These are phyloP conservation scores for Zeuzera pyrina DNA, from an alignment of 2,888 invertebrate genomes.

Conservation along the genomic window DNA sequence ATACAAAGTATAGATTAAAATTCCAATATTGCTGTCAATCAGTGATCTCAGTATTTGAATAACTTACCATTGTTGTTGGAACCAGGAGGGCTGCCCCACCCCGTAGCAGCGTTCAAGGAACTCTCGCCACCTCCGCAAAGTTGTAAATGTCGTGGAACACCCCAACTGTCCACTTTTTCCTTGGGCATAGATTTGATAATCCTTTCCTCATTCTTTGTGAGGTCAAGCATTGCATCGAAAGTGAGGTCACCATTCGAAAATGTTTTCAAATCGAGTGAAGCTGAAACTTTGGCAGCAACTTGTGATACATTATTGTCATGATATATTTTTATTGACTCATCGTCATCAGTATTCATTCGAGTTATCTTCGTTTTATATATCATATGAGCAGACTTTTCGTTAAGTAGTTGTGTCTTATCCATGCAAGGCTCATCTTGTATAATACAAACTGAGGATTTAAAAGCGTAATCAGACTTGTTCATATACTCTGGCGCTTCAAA, in stretches of 20 bases:
- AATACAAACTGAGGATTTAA: conserved; percentile 74
- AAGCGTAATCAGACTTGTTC: conserved; percentile 76
- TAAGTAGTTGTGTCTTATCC: conserved; percentile 52
- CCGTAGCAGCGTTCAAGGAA: conserved; percentile 83
- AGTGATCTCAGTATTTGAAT: conserved; percentile 4
- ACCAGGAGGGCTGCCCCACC: conserved; percentile 84
- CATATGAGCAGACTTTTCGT: conserved; percentile 58
- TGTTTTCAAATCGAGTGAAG: conserved; percentile 34
- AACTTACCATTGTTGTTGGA: conserved; percentile 75
- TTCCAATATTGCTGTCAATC: not conserved
- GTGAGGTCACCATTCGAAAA: conserved; percentile 68
- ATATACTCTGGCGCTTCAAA: conserved; percentile 69
- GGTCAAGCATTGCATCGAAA: conserved; percentile 59
- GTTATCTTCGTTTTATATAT: conserved; percentile 50
- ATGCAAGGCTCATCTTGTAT: conserved; percentile 66
- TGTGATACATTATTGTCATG: conserved; percentile 66
- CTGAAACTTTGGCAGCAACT: conserved; percentile 32
- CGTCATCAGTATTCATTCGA: conserved; percentile 53
- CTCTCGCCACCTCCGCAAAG: conserved; percentile 87
- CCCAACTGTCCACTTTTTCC: conserved; percentile 64
- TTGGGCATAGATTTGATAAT: conserved; percentile 36
- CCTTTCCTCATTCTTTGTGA: conserved; percentile 42
- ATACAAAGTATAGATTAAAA: conserved; percentile 18
- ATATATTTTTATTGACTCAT: conserved; percentile 47
- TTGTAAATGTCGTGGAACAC: conserved; percentile 75